phyloP scores from a whole-genome alignment of 1,140 invertebrate genomes.

The Harlomillsia oculata region DNA sequence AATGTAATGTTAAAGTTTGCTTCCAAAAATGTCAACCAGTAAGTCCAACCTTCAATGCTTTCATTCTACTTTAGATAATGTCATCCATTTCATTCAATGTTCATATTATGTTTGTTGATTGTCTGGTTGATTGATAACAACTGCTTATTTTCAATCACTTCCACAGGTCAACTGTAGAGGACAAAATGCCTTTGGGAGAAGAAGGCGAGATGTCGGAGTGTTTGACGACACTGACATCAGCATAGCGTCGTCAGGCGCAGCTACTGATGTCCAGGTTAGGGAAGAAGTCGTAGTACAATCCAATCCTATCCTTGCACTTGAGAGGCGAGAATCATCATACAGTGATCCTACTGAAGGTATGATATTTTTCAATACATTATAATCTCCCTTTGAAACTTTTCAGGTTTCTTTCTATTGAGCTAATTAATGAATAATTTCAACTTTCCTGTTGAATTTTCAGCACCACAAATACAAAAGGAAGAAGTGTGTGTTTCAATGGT shows the following conservation, averaged over 20 bases:
- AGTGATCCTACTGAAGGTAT: constrained; percentile 60
- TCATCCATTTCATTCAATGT: too few relatives aligned
- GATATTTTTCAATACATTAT: constrained; percentile 5
- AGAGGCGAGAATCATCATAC: constrained; percentile 62
- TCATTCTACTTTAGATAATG: not conserved
- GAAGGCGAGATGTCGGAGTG: constrained; percentile 52
- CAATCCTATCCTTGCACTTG: constrained; percentile 79
- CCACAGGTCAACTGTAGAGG: constrained; percentile 76
- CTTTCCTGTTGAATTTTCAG: constrained; percentile 41
- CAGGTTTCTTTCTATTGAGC: too few relatives aligned
- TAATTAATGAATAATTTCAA: too few relatives aligned
- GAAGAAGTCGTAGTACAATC: constrained; percentile 88
- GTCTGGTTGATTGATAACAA: not conserved
- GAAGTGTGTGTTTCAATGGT: constrained; percentile 89
- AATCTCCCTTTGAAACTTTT: not conserved
- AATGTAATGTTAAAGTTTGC: constrained; percentile 89
- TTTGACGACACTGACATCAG: constrained; percentile 42
- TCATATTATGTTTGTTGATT: too few relatives aligned
- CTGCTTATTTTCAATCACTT: too few relatives aligned
- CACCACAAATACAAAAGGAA: constrained; percentile 58
- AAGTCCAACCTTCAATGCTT: too few relatives aligned
- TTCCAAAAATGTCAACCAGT: constrained; percentile 90
- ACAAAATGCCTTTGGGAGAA: constrained; percentile 66
- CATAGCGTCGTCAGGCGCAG: constrained; percentile 46
- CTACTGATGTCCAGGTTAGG: constrained; percentile 66